These are phyloP conservation scores for Mus pahari DNA, from an alignment of 2,113 vertebrate genomes.

Conservation along the genomic window DNA sequence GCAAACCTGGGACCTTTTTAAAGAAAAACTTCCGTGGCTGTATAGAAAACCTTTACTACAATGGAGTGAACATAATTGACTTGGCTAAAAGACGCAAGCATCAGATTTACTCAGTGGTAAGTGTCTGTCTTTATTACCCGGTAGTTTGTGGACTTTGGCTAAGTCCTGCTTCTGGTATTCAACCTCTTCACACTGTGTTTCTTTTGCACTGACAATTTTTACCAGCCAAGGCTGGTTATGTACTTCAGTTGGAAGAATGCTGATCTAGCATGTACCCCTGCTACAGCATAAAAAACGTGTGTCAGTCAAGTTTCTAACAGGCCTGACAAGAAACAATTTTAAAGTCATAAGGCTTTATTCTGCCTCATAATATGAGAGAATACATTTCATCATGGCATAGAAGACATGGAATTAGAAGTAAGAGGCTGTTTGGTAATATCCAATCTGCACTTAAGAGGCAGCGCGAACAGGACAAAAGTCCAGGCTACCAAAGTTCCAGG, in stretches of 20 bases:
- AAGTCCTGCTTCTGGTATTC: neutral
- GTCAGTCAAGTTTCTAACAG: neutral
- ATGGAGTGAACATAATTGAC: conserved; percentile 92
- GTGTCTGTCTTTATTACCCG: conserved; percentile 50
- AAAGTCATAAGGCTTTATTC: neutral
- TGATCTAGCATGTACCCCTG: too few species aligned
- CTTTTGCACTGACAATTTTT: neutral
- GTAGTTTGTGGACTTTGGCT: neutral
- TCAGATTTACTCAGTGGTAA: conserved; percentile 98
- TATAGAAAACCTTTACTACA: too few species aligned
- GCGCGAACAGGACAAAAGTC: neutral
- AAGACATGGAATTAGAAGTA: too few species aligned
- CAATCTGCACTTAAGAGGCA: neutral
- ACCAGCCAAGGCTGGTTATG: neutral
- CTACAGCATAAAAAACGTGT: neutral
- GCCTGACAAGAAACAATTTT: neutral
- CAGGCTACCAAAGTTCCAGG: neutral
- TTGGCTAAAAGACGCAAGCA: conserved; percentile 97
- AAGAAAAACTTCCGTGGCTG: too few species aligned
- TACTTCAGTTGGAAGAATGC: neutral
- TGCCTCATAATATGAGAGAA: neutral
- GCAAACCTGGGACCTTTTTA: too few species aligned
- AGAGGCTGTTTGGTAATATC: neutral
- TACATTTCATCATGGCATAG: neutral
- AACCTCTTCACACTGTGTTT: neutral